A percentile compares a stretch with the other conserved stretches of the same genome.
These are phyloP conservation scores for Scaptomyza montana DNA, from an alignment of 1,140 invertebrate species.

Conservation along the genomic window DNA sequence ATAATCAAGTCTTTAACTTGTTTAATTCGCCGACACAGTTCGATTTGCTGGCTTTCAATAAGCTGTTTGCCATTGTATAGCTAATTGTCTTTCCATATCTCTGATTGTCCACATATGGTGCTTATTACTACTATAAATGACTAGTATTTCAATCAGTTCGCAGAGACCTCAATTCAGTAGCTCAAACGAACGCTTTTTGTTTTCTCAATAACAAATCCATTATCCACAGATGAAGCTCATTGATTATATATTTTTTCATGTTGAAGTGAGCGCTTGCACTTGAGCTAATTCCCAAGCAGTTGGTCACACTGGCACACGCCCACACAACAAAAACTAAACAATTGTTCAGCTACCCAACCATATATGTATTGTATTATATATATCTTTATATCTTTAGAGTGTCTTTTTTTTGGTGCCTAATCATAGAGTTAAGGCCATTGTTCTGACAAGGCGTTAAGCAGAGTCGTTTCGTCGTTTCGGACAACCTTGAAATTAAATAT, in stretches of 20 bases:
- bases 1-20: neutral
- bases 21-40: neutral
- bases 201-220: conserved; percentile 67
- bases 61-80: conserved; percentile 6
- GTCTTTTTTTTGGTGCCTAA: conserved; percentile 34
- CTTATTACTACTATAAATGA: no score
- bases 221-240: conserved; percentile 42
- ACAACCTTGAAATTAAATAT: conserved; percentile 81
- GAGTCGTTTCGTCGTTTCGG: conserved; percentile 51
- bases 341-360: conserved; percentile 20
- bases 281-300: conserved; percentile 63
- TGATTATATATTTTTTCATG: conserved; percentile 52
- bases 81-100: conserved; percentile 44
- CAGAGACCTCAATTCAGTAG: conserved; percentile 41
- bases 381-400: neutral
- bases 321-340: conserved; percentile 42
- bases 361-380: conserved; percentile 5
- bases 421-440: conserved; percentile 57
- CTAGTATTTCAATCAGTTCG: conserved; percentile 28
- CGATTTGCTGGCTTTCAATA: neutral
- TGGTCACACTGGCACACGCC: conserved; percentile 65
- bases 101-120: conserved; percentile 41
- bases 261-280: conserved; percentile 48
- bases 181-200: conserved; percentile 24
- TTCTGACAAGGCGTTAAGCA: conserved; percentile 79